Conservation (phyloP, 2,113 vertebrate genomes). For the Nerophis ophidion region DNA sequence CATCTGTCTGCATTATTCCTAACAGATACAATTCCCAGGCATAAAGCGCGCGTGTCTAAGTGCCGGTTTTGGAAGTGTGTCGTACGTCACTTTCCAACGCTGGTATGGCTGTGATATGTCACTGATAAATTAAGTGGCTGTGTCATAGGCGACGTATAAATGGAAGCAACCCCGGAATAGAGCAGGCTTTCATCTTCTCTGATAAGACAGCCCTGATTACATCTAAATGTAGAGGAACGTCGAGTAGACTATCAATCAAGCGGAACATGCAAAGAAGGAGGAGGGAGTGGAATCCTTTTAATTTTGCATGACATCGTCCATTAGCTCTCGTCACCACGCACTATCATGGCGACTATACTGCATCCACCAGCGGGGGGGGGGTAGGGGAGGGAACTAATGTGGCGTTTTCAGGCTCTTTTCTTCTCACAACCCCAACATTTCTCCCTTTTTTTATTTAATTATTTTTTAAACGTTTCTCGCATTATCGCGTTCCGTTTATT, state of each 20-base stretch:
- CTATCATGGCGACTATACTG: slow-evolving; percentile 46
- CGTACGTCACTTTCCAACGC: slow-evolving; percentile 43
- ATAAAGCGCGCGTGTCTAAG: slow-evolving; percentile 3
- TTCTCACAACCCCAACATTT: slow-evolving; percentile 49
- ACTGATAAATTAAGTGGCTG: slow-evolving; percentile 68
- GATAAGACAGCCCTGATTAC: slow-evolving; percentile 74
- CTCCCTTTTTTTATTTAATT: slow-evolving; percentile 32
- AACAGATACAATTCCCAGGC: slow-evolving; percentile 45
- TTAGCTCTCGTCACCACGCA: slow-evolving; percentile 60
- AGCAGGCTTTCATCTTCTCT: slow-evolving; percentile 73
- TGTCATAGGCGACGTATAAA: slow-evolving; percentile 68
- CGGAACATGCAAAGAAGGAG: slow-evolving; percentile 43
- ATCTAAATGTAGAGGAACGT: slow-evolving; percentile 78
- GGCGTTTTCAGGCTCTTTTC: slow-evolving; percentile 49
- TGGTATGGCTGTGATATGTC: slow-evolving; percentile 38
- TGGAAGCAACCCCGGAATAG: slow-evolving; percentile 73
- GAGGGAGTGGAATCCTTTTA: slow-evolving; percentile 59
- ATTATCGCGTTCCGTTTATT: slow-evolving; percentile 62
- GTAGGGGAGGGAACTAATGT: slow-evolving; percentile 52
- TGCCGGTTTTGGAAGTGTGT: slow-evolving; percentile 34
- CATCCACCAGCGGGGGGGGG: slow-evolving; percentile 32
- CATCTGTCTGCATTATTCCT: slow-evolving; percentile 42
- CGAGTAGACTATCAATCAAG: slow-evolving; percentile 74
- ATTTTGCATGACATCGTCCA: slow-evolving; percentile 64
- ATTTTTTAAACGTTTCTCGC: slow-evolving; percentile 65